phyloP scores from a whole-genome alignment of 1,140 invertebrate genomes.

The Polyergus mexicanus region DNA sequence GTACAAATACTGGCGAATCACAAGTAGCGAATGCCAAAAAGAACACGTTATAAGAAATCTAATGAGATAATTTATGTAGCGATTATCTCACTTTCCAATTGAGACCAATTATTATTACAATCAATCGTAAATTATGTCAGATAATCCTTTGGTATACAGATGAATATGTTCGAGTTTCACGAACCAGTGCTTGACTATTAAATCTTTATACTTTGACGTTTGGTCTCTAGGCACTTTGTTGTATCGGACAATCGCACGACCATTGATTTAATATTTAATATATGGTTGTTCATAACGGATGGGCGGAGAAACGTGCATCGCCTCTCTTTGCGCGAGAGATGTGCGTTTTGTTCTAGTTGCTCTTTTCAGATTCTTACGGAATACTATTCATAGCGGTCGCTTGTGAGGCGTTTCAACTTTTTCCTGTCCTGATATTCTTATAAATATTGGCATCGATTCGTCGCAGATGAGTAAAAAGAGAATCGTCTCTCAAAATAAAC shows the following conservation, averaged over 20 bases:
- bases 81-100: neutral
- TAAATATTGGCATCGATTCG: neutral
- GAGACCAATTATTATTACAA: neutral
- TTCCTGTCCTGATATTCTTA: neutral
- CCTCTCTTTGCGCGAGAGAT: conserved; percentile 15
- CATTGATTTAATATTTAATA: conserved; percentile 59
- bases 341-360: conserved; percentile 12
- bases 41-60: neutral
- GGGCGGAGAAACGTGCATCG: conserved; percentile 41
- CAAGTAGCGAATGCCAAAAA: neutral
- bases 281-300: conserved; percentile 15
- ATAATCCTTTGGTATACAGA: neutral
- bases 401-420: neutral
- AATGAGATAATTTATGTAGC: neutral
- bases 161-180: neutral
- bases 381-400: neutral
- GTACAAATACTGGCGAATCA: neutral
- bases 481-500: neutral
- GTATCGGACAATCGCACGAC: conserved; percentile 26
- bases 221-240: conserved; percentile 23
- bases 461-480: neutral
- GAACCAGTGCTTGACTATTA: neutral
- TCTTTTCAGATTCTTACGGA: neutral
- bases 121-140: neutral
- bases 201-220: neutral